Evolutionary conservation across 2,113 vertebrate genomes (phyloP).

Genomic region (Pelmatolapia mariae): DNA sequence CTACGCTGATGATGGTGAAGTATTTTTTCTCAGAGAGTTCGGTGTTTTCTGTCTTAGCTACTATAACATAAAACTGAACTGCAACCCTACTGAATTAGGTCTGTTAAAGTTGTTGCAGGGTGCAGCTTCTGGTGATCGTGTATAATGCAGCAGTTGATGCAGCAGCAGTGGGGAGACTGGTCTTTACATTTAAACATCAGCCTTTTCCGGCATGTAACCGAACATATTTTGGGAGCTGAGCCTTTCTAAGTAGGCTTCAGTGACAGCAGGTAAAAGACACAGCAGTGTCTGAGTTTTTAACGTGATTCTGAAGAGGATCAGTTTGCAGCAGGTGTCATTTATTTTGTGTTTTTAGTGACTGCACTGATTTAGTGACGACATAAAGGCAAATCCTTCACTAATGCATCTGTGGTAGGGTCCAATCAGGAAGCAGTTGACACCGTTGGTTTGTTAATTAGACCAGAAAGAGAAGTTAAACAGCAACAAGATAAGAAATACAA

Average conservation of each 20-base stretch:
- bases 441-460: not conserved
- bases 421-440: not conserved
- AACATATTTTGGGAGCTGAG: not conserved
- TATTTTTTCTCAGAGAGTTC: not conserved
- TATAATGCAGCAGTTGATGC: not conserved
- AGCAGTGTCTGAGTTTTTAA: no score
- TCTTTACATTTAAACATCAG: not conserved
- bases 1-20: not conserved
- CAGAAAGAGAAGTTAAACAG: not conserved
- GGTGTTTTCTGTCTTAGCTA: not conserved
- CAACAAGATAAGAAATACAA: not conserved
- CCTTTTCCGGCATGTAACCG: not conserved
- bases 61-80: not conserved
- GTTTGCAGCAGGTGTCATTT: not conserved
- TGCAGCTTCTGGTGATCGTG: not conserved
- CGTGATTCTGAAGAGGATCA: no score
- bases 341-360: not conserved
- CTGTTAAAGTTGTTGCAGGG: not conserved
- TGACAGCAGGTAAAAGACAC: not conserved
- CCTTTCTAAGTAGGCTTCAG: not conserved
- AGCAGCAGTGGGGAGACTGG: not conserved
- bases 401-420: not conserved
- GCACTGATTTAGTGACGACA: not conserved
- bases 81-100: not conserved
- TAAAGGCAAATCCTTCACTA: not conserved